A percentile compares a stretch with the other conserved stretches of the same genome.
These are phyloP conservation scores for Rhinoraja longicauda DNA, from an alignment of 2,797 vertebrate species.

Conservation along the genomic window DNA sequence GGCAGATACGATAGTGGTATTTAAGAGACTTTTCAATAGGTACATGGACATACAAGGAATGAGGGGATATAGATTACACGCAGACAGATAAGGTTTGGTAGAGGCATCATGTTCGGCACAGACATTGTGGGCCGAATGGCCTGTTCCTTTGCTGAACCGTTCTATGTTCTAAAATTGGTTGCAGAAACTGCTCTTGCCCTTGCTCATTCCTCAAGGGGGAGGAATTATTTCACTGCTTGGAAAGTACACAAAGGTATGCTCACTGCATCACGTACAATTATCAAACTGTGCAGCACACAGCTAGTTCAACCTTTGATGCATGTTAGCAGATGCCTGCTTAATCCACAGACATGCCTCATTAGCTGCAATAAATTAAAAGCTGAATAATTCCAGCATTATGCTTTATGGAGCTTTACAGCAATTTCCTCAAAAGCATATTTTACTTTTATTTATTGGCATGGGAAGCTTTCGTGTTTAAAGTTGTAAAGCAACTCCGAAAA, in stretches of 20 bases:
- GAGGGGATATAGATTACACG: too few relatives aligned
- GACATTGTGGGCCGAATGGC: too few relatives aligned
- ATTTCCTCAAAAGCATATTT: background rate
- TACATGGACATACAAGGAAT: too few relatives aligned
- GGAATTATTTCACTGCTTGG: background rate
- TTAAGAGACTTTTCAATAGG: too few relatives aligned
- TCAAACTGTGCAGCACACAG: background rate
- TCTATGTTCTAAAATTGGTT: background rate
- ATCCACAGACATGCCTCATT: background rate
- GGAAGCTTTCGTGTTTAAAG: background rate
- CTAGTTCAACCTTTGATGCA: background rate
- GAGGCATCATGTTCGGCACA: too few relatives aligned
- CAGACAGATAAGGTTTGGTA: too few relatives aligned
- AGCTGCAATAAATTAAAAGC: conserved; percentile 11
- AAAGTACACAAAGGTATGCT: background rate
- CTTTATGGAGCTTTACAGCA: background rate
- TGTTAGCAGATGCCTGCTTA: conserved; percentile 2
- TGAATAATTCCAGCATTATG: background rate
- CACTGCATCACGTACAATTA: background rate
- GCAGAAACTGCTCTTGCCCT: background rate
- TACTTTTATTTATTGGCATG: background rate
- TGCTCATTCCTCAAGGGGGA: background rate
- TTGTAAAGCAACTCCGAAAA: background rate
- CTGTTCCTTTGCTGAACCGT: too few relatives aligned
- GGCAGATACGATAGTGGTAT: too few relatives aligned